Conservation (phyloP, 2,113 vertebrate genomes). For the Callorhinus ursinus region DNA sequence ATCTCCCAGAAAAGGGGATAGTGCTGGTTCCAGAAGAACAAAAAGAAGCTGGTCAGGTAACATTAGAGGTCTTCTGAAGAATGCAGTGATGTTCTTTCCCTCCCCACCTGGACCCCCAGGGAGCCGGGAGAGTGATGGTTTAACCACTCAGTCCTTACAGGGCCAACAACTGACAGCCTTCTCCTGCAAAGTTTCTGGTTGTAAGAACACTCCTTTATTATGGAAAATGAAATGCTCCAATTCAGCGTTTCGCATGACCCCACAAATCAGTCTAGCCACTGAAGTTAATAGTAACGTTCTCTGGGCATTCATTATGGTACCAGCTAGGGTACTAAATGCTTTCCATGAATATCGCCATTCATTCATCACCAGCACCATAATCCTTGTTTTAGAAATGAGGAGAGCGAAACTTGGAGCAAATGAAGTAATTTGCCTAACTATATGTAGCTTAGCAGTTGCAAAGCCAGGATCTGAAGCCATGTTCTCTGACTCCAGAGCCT, state of each 20-base stretch:
- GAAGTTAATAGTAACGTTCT: background rate
- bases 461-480: background rate
- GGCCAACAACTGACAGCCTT: background rate
- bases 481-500: background rate
- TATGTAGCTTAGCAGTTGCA: background rate
- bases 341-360: background rate
- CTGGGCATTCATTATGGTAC: background rate
- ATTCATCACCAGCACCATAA: background rate
- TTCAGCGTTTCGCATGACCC: background rate
- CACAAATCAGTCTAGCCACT: background rate
- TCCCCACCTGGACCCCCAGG: background rate
- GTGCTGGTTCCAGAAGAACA: background rate
- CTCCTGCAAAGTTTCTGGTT: background rate
- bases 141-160: background rate
- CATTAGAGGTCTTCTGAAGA: background rate
- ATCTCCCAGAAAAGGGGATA: background rate
- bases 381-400: background rate
- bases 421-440: background rate
- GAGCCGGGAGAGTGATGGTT: background rate
- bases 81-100: background rate
- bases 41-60: background rate
- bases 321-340: background rate
- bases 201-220: background rate
- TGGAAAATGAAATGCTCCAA: background rate
- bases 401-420: background rate